phyloP scores from a whole-genome alignment of 2,113 vertebrate species.

The Psilopogon haemacephalus region DNA sequence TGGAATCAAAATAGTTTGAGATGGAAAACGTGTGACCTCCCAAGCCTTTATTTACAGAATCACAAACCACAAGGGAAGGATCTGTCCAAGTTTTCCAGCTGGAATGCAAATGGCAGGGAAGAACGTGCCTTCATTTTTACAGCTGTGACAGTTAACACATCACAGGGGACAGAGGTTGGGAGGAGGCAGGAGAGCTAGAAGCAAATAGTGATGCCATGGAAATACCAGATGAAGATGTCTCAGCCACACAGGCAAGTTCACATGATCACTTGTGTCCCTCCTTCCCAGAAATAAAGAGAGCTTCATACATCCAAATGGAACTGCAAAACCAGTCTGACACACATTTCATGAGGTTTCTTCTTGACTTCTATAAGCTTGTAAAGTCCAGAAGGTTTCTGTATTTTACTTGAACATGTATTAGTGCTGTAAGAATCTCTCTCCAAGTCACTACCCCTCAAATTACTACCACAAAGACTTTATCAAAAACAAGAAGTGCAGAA shows the following conservation, averaged over 20 bases:
- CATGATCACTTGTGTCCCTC: not conserved
- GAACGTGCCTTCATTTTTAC: not conserved
- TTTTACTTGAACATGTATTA: not conserved
- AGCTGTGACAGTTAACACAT: conserved; percentile 62
- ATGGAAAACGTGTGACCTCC: conserved; percentile 51
- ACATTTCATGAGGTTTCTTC: not conserved
- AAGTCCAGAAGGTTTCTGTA: not conserved
- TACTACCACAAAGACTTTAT: not conserved
- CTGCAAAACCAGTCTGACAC: not conserved
- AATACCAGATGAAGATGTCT: not conserved
- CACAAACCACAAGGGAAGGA: conserved; percentile 45
- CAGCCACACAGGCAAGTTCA: not conserved
- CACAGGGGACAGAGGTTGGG: not conserved
- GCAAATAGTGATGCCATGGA: not conserved
- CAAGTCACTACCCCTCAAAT: not conserved
- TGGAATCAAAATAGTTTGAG: conserved; percentile 52
- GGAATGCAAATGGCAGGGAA: not conserved
- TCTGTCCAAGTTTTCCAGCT: conserved; percentile 12
- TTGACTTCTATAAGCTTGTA: not conserved
- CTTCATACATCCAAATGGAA: not conserved
- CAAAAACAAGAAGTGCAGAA: not conserved
- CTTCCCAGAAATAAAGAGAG: not conserved
- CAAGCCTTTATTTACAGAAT: conserved; percentile 61
- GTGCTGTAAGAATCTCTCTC: not conserved
- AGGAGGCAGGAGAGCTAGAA: not conserved